Evolutionary conservation across 2,888 invertebrate genomes (phyloP), one percentile per base, ranked within the genome.

Genomic region (Anodontia alba): DNA sequence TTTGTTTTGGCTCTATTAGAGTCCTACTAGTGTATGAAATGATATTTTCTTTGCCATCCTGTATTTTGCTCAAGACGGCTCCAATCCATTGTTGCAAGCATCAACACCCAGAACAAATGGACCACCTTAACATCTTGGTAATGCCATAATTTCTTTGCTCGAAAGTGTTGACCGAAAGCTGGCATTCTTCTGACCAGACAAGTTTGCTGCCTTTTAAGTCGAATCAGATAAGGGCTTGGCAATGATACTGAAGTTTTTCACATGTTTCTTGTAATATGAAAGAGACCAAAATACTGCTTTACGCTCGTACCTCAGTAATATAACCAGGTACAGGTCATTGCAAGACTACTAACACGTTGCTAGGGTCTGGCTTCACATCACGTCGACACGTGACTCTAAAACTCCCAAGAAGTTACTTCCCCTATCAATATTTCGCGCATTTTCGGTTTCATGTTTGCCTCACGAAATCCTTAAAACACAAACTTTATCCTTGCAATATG

Each of bases 61-160:
- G 79, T 23, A 73, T 46, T 66, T 87, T 79, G n/a, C 73, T 75
- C 17, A 84, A 49, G 15, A 87, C 84, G 5, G 74, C 77, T 15
- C 82, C 78, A 2, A 85, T 83, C 80, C 70, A 26, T 33, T 49
- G 51, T 78, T 54, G 38, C 81, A 81, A 12, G 81, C 79, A 49
- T 86, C 81, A n/a, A 57, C 74, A 73, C 80, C 83, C 31, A 85
- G 42, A 26, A 80, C 78, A 68, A 69, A 82, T 67, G 49, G 33
- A 23, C 23, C 69, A 12, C 57, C 75, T 7, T 76, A 51, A 31
- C 42, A 20, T 23, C 26, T 43, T 20, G 80, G 82, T 29, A 73
- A 70, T 26, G 78, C 73, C 73, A 85, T 76, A 12, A 80, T 68
- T 15, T 75, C 42, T 23, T 76, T 33, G 38, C 73, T 68, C 78